phyloP scores from a whole-genome alignment of 1,140 invertebrate species.

The Dendrolimus punctatus region DNA sequence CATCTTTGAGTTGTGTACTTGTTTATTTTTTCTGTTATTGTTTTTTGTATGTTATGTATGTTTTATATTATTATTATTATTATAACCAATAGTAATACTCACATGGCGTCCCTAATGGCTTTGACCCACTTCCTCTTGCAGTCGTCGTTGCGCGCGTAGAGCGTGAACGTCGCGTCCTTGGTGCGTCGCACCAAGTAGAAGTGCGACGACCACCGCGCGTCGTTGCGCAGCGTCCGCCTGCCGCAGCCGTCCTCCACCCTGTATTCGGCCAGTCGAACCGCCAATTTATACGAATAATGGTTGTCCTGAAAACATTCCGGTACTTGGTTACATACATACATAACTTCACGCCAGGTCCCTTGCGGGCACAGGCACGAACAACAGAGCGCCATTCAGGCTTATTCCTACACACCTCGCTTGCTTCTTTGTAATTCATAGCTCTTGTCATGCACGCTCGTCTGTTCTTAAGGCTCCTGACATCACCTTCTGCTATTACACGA shows the following conservation, averaged over 20 bases:
- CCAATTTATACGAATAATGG: slow-evolving; percentile 93
- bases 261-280: slow-evolving; percentile 88
- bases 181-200: slow-evolving; percentile 89
- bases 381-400: too few relatives aligned
- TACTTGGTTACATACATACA: too few relatives aligned
- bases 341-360: too few relatives aligned
- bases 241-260: slow-evolving; percentile 85
- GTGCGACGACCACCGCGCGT: slow-evolving; percentile 84
- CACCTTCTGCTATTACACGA: too few relatives aligned
- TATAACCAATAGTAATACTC: slow-evolving; percentile 50
- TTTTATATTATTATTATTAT: neutral
- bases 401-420: too few relatives aligned
- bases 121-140: slow-evolving; percentile 93
- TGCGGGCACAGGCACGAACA: too few relatives aligned
- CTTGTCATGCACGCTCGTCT: too few relatives aligned
- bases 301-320: slow-evolving; percentile 77
- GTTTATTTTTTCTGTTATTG: too few relatives aligned
- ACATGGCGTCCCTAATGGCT: slow-evolving; percentile 93
- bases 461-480: too few relatives aligned
- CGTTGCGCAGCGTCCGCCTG: slow-evolving; percentile 75
- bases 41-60: too few relatives aligned
- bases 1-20: too few relatives aligned
- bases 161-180: slow-evolving; percentile 88
- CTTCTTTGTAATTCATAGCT: too few relatives aligned
- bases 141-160: slow-evolving; percentile 92